phyloP scores from a whole-genome alignment of 2,888 invertebrate species.

The Baccha elongata region DNA sequence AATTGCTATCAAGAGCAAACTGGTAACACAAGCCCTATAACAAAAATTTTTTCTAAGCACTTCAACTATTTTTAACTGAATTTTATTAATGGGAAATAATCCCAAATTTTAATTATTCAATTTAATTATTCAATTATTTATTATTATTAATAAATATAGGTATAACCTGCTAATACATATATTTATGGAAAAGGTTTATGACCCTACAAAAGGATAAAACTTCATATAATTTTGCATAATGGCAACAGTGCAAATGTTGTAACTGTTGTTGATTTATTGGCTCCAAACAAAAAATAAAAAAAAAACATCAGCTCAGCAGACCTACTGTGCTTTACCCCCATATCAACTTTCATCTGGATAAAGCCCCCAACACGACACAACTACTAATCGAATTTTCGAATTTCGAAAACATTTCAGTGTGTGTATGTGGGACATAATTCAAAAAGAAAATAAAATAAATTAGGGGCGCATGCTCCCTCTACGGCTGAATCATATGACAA shows the following conservation, averaged over 20 bases:
- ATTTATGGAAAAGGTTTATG: too few species aligned
- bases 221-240: too few species aligned
- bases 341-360: slow-evolving; percentile 65
- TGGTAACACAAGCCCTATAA: too few species aligned
- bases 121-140: too few species aligned
- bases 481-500: slow-evolving; percentile 47
- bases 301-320: slow-evolving; percentile 4
- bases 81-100: too few species aligned
- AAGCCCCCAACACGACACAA: not conserved
- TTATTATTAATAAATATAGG: too few species aligned
- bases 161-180: too few species aligned
- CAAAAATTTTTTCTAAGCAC: too few species aligned
- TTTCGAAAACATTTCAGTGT: slow-evolving; percentile 49
- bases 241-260: slow-evolving; percentile 22
- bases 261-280: slow-evolving; percentile 16
- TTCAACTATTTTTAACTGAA: too few species aligned
- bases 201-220: too few species aligned
- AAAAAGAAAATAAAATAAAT: not conserved
- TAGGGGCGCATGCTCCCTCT: slow-evolving; percentile 73
- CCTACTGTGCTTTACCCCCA: slow-evolving; percentile 49
- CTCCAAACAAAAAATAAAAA: slow-evolving; percentile 26
- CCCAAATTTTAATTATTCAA: too few species aligned
- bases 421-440: not conserved
- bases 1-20: too few species aligned
- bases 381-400: slow-evolving; percentile 43